These are phyloP conservation scores for Aproaerema taeniolella DNA, from an alignment of 2,888 invertebrate genomes.

Conservation along the genomic window DNA sequence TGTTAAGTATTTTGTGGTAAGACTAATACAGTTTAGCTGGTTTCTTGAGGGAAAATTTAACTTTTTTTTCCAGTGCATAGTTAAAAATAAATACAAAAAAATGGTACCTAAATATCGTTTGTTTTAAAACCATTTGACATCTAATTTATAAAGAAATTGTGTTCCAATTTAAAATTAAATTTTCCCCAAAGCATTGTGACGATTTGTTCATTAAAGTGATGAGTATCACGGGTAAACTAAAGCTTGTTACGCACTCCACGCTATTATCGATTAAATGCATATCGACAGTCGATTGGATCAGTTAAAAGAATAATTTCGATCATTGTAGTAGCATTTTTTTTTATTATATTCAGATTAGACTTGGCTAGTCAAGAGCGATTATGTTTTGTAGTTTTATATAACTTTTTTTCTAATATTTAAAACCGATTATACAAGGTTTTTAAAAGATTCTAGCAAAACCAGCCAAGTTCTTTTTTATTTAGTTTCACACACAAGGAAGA, in stretches of 20 bases:
- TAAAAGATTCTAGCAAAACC: too few relatives aligned
- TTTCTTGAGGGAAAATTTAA: conserved; percentile 49
- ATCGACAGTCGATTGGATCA: conserved; percentile 51
- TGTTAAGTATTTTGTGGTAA: too few relatives aligned
- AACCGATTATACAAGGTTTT: too few relatives aligned
- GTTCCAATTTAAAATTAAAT: too few relatives aligned
- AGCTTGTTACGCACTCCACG: conserved; percentile 40
- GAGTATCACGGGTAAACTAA: conserved; percentile 65
- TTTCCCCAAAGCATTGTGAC: conserved; percentile 45
- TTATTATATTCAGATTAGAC: too few relatives aligned
- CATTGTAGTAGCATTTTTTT: conserved; percentile 62
- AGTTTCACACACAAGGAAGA: conserved; percentile 11
- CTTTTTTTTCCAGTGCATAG: too few relatives aligned
- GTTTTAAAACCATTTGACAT: too few relatives aligned
- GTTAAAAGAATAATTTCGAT: conserved; percentile 29
- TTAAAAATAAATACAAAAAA: too few relatives aligned
- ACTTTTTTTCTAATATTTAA: too few relatives aligned
- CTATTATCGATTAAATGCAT: conserved; percentile 50
- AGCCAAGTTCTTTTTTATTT: too few relatives aligned
- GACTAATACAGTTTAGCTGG: conserved; percentile 29
- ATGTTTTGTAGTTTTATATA: too few relatives aligned
- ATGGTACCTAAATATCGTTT: not conserved
- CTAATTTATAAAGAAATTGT: too few relatives aligned
- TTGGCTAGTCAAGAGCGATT: conserved; percentile 9
- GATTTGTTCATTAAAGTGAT: conserved; percentile 54